A percentile compares a stretch with the other conserved stretches of the same genome.
These are phyloP conservation scores for Saxidomus purpurata DNA, from an alignment of 1,140 invertebrate genomes.

Conservation along the genomic window DNA sequence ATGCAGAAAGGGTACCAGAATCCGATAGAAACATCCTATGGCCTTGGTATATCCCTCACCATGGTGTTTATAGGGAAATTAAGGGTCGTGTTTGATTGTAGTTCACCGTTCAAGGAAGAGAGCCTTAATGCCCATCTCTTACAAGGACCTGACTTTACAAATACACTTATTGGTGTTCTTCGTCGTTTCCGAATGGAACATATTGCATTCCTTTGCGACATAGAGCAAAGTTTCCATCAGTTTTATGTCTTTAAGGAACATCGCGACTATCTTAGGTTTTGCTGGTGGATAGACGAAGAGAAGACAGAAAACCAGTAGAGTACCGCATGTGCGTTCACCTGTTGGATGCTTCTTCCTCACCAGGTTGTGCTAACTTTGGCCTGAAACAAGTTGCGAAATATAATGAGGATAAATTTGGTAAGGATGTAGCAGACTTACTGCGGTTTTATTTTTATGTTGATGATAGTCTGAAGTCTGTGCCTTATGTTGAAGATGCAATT, in stretches of 20 bases:
- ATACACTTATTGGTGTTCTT: slow-evolving; percentile 64
- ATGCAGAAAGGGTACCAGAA: slow-evolving; percentile 50
- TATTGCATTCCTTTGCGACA: slow-evolving; percentile 66
- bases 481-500: slow-evolving; percentile 42
- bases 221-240: slow-evolving; percentile 72
- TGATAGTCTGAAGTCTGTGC: slow-evolving; percentile 63
- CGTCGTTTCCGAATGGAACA: slow-evolving; percentile 54
- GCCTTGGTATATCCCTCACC: slow-evolving; percentile 74
- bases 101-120: slow-evolving; percentile 50
- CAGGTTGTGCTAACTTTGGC: slow-evolving; percentile 67
- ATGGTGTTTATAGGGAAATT: slow-evolving; percentile 69
- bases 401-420: slow-evolving; percentile 20
- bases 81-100: slow-evolving; percentile 74
- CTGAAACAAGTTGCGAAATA: slow-evolving; percentile 49
- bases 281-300: slow-evolving; percentile 36
- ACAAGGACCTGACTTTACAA: slow-evolving; percentile 73
- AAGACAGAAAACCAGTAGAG: slow-evolving; percentile 24
- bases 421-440: slow-evolving; percentile 43
- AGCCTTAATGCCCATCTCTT: slow-evolving; percentile 68
- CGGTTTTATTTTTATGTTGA: slow-evolving; percentile 69
- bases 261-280: slow-evolving; percentile 63
- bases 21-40: neutral
- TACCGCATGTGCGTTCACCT: slow-evolving; percentile 71
- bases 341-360: slow-evolving; percentile 71
- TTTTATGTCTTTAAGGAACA: slow-evolving; percentile 60